Conservation (phyloP, 2,797 vertebrate genomes). For the Gadopsis bispinosus region DNA sequence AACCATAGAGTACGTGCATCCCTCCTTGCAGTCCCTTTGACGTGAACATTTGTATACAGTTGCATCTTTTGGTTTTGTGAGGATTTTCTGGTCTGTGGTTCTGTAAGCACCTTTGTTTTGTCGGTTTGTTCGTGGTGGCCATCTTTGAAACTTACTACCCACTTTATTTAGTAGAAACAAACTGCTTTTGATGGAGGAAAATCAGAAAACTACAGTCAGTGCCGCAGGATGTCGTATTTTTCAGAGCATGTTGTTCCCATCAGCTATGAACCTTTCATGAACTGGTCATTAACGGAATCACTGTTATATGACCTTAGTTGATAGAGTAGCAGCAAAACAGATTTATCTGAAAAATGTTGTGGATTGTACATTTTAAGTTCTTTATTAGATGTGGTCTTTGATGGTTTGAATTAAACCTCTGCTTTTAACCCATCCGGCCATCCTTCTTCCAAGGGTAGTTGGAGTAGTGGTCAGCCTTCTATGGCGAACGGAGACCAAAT, state of each 20-base stretch:
- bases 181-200: neutral
- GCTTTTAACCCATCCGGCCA: no score
- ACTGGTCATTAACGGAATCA: neutral
- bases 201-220: neutral
- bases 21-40: no score
- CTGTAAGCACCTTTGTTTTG: neutral
- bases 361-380: neutral
- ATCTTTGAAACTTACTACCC: neutral
- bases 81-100: conserved; percentile 6
- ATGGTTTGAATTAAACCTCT: neutral
- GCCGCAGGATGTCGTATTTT: neutral
- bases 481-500: no score
- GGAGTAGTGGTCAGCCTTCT: no score
- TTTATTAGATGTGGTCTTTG: neutral
- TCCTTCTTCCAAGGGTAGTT: no score
- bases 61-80: neutral
- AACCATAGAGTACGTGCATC: neutral
- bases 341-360: neutral
- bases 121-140: neutral
- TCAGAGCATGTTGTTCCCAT: neutral
- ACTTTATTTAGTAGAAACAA: conserved; percentile 4
- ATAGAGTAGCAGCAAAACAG: neutral
- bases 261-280: neutral
- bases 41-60: neutral
- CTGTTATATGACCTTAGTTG: neutral